phyloP scores from a whole-genome alignment of 2,888 invertebrate genomes.

The Rhodophaea formosa region DNA sequence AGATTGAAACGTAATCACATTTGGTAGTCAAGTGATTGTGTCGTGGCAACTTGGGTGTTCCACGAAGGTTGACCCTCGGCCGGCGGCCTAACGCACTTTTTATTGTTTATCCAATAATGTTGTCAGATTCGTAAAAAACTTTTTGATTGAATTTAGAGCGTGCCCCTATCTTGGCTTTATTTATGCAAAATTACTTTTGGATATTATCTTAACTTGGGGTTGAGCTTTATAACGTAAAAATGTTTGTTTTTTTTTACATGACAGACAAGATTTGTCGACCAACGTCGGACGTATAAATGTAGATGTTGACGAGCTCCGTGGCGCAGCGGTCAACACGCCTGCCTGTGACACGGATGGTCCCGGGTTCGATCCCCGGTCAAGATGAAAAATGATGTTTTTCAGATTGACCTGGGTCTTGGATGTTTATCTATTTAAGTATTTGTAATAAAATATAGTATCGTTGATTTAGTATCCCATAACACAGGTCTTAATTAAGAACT shows the following conservation, averaged over 20 bases:
- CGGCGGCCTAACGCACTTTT: constrained; percentile 30
- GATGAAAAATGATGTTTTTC: too few relatives aligned
- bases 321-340: too few relatives aligned
- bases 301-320: too few relatives aligned
- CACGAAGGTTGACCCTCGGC: constrained; percentile 36
- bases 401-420: too few relatives aligned
- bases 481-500: too few relatives aligned
- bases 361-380: too few relatives aligned
- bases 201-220: background rate
- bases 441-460: too few relatives aligned
- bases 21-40: constrained; percentile 40
- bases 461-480: too few relatives aligned
- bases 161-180: constrained; percentile 16
- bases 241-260: background rate
- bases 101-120: constrained; percentile 43
- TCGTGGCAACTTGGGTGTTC: constrained; percentile 34
- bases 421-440: too few relatives aligned
- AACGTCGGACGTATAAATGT: too few relatives aligned
- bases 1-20: constrained; percentile 39
- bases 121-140: constrained; percentile 40
- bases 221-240: background rate
- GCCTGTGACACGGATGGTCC: too few relatives aligned
- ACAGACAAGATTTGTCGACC: too few relatives aligned
- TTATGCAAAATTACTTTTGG: constrained; percentile 19
- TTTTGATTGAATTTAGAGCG: constrained; percentile 41